phyloP scores from a whole-genome alignment of 1,140 invertebrate genomes.

The Apis mellifera region DNA sequence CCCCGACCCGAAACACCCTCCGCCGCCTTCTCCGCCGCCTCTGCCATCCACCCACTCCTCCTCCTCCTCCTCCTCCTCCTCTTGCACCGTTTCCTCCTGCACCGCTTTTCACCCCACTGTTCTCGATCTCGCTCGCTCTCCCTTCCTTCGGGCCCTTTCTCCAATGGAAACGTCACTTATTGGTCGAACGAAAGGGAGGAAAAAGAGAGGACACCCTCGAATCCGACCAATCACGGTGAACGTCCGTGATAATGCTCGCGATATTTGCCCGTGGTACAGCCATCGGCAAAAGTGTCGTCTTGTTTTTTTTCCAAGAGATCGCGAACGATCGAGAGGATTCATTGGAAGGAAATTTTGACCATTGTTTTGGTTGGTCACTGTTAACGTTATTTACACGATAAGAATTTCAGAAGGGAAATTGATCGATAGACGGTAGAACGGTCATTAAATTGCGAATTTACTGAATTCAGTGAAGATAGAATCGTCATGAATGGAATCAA shows the following conservation, averaged over 20 bases:
- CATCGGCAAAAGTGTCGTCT: constrained; percentile 50
- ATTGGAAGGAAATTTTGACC: background rate
- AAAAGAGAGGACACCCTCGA: constrained; percentile 64
- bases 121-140: constrained; percentile 36
- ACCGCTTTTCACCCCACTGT: constrained; percentile 1
- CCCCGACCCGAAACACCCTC: constrained; percentile 8
- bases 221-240: constrained; percentile 67
- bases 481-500: too few relatives aligned
- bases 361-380: background rate
- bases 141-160: constrained; percentile 68
- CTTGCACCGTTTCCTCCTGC: constrained; percentile 9
- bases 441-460: background rate
- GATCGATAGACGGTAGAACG: background rate
- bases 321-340: background rate
- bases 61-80: background rate
- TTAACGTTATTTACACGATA: background rate
- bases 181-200: constrained; percentile 66
- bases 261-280: constrained; percentile 53
- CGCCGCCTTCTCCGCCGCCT: background rate
- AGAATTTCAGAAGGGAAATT: background rate
- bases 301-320: constrained; percentile 18
- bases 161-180: constrained; percentile 77
- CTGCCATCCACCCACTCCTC: background rate
- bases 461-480: too few relatives aligned
- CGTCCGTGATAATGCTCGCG: constrained; percentile 60